These are phyloP conservation scores for Steatornis caripensis DNA, from an alignment of 2,113 vertebrate genomes.

Conservation along the genomic window DNA sequence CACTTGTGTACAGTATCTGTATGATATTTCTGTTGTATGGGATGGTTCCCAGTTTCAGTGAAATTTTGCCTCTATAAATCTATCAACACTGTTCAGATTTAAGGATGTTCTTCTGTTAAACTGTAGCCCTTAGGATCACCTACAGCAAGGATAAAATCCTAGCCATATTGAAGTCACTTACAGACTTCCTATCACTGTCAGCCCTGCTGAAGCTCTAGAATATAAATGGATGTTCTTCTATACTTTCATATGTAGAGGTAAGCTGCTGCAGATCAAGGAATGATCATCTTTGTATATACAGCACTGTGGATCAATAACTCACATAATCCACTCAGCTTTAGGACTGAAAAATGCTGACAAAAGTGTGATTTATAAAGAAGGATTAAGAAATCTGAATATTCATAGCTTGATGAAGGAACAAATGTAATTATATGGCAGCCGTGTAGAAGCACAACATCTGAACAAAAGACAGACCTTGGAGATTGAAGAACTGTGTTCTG, in stretches of 20 bases:
- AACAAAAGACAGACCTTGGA: neutral
- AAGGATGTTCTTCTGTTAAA: neutral
- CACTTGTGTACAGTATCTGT: neutral
- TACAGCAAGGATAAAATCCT: neutral
- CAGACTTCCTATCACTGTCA: neutral
- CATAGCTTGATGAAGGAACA: no score
- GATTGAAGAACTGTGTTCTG: neutral
- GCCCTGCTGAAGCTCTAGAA: neutral
- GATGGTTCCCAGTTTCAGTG: neutral
- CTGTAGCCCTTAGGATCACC: neutral
- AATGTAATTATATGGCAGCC: neutral
- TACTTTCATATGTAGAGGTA: neutral
- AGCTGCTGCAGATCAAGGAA: neutral
- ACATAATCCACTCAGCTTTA: neutral
- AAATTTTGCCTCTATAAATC: neutral
- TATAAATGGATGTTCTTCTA: neutral
- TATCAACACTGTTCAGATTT: neutral
- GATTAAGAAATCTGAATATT: no score
- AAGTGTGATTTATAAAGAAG: no score
- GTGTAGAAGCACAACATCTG: neutral
- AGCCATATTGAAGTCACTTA: neutral
- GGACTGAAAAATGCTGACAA: neutral
- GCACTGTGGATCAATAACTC: neutral
- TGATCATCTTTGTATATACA: neutral
- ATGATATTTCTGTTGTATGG: neutral